Evolutionary conservation across 2,888 invertebrate species (phyloP), one percentile per base, ranked within the genome.

Genomic region (Scotopteryx bipunctaria): DNA sequence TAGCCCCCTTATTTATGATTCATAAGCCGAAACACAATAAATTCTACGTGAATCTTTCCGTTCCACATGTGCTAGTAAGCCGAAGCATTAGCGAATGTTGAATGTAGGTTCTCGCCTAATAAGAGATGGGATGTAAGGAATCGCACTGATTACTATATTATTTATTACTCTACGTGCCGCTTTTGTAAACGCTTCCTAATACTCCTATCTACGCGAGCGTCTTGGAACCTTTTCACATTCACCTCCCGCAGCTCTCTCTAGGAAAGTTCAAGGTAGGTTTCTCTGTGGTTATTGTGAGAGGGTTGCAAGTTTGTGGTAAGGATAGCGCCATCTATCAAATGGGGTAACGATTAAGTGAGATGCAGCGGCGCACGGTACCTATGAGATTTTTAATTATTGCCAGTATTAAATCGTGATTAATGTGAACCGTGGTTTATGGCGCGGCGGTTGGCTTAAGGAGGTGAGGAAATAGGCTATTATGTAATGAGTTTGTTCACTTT

Each of bases 121-220:
- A 89, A 88, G 88, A 83, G 83, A 75, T 78, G 83, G 88, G 89
- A 88, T 89, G 88, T 88, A 87, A 90, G 89, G 87, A 88, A 89
- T 89, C 80, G 84, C 85, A 76, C 89, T 90, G 90, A 90, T 90
- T 90, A 90, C 88, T 89, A 84, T 83, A 87, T 89, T 88, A 89
- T 90, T 89, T 90, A 89, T 90, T 89, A 86, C 87, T 64, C 79
- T 89, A 89, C 90, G 90, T 90, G 90, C 86, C 83, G 76, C 79
- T 76, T 81, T 83, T 90, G 86, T 89, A 88, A 89, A 89, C 89
- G 89, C 85, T 85, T 81, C 86, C 81, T 88, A 89, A 89, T 89
- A 86, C 85, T 80, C 70, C 76, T 76, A 81, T 81, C 81, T 81
- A 69, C 72, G 67, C 61, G 55, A 35, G 51, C 69, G 70, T 81